Evolutionary conservation across 1,140 invertebrate species (phyloP).

Genomic region (Nixonia krombeini): DNA sequence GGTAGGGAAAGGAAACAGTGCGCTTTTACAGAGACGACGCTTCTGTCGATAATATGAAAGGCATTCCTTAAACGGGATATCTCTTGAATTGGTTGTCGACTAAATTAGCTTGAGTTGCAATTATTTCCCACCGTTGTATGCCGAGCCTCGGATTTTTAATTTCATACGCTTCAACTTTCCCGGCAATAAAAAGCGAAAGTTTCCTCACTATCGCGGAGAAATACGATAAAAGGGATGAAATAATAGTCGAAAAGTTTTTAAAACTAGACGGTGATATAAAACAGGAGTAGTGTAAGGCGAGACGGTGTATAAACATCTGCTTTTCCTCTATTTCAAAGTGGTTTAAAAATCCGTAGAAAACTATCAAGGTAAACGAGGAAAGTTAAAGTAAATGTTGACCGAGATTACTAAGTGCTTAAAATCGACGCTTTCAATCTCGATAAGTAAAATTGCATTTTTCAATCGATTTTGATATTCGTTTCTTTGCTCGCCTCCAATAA

Average conservation of each 20-base stretch:
- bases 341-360: slow-evolving; percentile 9
- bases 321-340: slow-evolving; percentile 9
- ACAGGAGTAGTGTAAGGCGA: slow-evolving; percentile 18
- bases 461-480: slow-evolving; percentile 7
- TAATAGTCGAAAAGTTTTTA: slow-evolving; percentile 27
- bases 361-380: neutral
- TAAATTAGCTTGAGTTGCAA: too few relatives aligned
- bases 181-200: too few relatives aligned
- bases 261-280: slow-evolving; percentile 23
- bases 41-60: too few relatives aligned
- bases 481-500: neutral
- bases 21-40: too few relatives aligned
- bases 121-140: too few relatives aligned
- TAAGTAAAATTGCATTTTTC: slow-evolving; percentile 21
- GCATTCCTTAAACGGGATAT: too few relatives aligned
- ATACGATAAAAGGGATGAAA: too few relatives aligned
- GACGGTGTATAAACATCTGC: slow-evolving; percentile 18
- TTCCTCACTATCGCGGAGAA: too few relatives aligned
- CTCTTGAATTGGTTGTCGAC: too few relatives aligned
- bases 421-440: slow-evolving; percentile 16
- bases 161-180: too few relatives aligned
- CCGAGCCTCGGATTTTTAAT: too few relatives aligned
- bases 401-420: slow-evolving; percentile 16
- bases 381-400: slow-evolving; percentile 26
- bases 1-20: slow-evolving; percentile 21